Evolutionary conservation across 1,140 invertebrate species (phyloP).

Genomic region (Achatina immaculata): DNA sequence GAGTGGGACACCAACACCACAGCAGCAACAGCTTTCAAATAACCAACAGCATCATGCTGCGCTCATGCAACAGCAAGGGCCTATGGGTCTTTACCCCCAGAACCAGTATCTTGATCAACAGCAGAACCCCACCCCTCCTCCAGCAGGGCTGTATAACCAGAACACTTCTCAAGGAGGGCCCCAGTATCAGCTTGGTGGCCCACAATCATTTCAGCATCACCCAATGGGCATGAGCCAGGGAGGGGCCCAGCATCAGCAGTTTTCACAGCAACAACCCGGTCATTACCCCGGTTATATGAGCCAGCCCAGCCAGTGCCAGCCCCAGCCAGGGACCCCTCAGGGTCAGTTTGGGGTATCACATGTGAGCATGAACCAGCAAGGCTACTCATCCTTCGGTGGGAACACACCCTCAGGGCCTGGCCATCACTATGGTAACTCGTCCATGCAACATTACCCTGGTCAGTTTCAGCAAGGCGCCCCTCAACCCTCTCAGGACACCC

Average conservation of each 20-base stretch:
- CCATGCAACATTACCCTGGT: constrained; percentile 6
- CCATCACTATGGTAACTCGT: constrained; percentile 9
- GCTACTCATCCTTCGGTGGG: constrained; percentile 15
- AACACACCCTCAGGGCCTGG: not conserved
- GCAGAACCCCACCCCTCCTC: not conserved
- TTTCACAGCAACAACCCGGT: not conserved
- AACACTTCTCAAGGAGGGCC: not conserved
- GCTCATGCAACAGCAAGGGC: constrained; percentile 8
- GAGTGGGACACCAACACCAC: constrained; percentile 27
- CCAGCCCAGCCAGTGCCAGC: constrained; percentile 24
- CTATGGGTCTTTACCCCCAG: constrained; percentile 20
- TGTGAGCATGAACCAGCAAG: constrained; percentile 13
- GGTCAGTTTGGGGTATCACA: constrained; percentile 1
- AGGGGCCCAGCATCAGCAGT: constrained; percentile 11
- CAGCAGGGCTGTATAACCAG: not conserved
- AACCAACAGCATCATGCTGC: not conserved
- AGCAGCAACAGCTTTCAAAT: not conserved
- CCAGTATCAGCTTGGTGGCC: not conserved
- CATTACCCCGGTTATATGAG: constrained; percentile 15
- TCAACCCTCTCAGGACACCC: not conserved
- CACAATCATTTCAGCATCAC: constrained; percentile 17
- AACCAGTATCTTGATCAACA: not conserved
- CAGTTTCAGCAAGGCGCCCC: not conserved
- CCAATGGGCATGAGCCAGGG: constrained; percentile 6
- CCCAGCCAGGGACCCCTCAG: constrained; percentile 16